A percentile compares a stretch with the other conserved stretches of the same genome.
Conservation (phyloP, 2,797 vertebrate species). For the Steatocranus sp. region DNA sequence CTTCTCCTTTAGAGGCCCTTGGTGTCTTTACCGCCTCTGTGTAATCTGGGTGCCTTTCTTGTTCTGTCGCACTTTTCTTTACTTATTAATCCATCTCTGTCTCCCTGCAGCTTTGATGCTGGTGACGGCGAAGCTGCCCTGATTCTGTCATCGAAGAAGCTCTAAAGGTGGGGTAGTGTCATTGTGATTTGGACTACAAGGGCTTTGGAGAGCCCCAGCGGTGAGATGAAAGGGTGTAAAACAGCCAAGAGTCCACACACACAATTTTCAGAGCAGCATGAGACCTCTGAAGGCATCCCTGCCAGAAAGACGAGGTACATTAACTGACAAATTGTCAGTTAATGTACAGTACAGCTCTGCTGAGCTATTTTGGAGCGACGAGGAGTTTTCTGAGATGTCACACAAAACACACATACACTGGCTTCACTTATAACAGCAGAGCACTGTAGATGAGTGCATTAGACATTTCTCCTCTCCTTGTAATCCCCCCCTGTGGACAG, state of each 20-base stretch:
- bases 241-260: slow-evolving; percentile 14
- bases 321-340: slow-evolving; percentile 42
- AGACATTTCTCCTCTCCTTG: slow-evolving; percentile 8
- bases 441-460: slow-evolving; percentile 14
- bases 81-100: slow-evolving; percentile 66
- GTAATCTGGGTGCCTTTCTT: slow-evolving; percentile 45
- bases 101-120: slow-evolving; percentile 52
- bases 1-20: slow-evolving; percentile 20
- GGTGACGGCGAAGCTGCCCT: slow-evolving; percentile 49
- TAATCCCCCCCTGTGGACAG: slow-evolving; percentile 36
- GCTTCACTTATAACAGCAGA: slow-evolving; percentile 4
- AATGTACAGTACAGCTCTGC: slow-evolving; percentile 27
- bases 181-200: slow-evolving; percentile 11
- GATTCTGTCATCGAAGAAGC: slow-evolving; percentile 66
- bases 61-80: slow-evolving; percentile 55
- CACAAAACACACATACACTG: background rate
- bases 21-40: slow-evolving; percentile 40
- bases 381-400: background rate
- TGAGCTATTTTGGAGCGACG: slow-evolving; percentile 9
- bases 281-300: slow-evolving; percentile 1
- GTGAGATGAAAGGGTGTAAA: slow-evolving; percentile 15
- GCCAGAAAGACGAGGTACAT: slow-evolving; percentile 13
- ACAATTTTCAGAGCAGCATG: background rate
- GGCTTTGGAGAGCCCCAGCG: slow-evolving; percentile 4
- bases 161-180: slow-evolving; percentile 46